Conservation (phyloP, 1,140 invertebrate genomes). For the Schlechtendalia chinensis region DNA sequence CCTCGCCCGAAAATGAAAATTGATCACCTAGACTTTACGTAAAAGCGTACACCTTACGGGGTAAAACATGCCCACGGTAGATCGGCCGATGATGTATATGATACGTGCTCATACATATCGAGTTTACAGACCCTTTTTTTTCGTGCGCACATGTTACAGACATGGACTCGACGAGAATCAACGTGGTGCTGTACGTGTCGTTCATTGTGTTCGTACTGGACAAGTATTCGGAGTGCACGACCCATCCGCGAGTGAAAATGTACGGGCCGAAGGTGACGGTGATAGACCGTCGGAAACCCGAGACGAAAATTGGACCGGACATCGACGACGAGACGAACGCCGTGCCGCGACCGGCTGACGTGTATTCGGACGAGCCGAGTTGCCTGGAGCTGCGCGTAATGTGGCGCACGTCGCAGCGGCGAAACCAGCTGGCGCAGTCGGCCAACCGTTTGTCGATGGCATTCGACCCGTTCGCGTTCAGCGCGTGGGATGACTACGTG, state of each 20-base stretch:
- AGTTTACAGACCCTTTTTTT: no score
- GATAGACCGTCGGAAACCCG: constrained; percentile 22
- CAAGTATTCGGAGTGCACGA: constrained; percentile 12
- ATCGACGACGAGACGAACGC: background rate
- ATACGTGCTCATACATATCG: no score
- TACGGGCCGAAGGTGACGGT: constrained; percentile 34
- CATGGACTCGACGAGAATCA: constrained; percentile 32
- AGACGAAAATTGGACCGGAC: background rate
- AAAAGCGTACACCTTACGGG: no score
- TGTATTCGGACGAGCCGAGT: background rate
- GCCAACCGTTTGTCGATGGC: background rate
- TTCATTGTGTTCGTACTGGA: background rate
- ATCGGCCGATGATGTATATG: no score
- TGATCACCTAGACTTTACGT: no score
- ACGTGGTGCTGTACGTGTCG: constrained; percentile 10
- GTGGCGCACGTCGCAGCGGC: constrained; percentile 31
- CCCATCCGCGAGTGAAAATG: constrained; percentile 31
- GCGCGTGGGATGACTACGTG: constrained; percentile 7
- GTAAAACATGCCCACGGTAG: no score
- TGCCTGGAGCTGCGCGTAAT: constrained; percentile 18
- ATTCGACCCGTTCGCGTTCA: constrained; percentile 10
- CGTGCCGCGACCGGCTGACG: background rate
- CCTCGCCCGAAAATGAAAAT: no score
- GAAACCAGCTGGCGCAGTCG: background rate
- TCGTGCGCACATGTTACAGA: background rate